Base-by-base conservation (phyloP, 2,113 vertebrate genomes). In the Eulemur rufifrons region DNA sequence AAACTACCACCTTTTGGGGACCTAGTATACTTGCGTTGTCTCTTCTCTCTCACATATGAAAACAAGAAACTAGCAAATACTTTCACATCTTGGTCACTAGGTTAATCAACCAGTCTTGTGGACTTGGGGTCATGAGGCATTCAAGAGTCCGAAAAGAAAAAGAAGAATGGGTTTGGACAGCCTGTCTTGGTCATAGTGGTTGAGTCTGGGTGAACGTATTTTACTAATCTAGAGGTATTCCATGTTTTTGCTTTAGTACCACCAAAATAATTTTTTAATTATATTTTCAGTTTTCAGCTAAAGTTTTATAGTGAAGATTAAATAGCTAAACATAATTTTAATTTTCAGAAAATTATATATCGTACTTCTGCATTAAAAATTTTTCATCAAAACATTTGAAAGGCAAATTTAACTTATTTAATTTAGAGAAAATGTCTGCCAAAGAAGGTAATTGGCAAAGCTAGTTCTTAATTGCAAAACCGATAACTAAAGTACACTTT, bases 331-430 rank as follows among this genome's bases (percentile, higher is more conserved):
- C 13, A 90, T 64, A 29, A 81, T 45, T 74, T 9, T 52, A 86
- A 63, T 64, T 85, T 63, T 45, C 39, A 77, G 52, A 1, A 90
- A 88, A 63, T 68, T 42, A n/a, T 39, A 29, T 61, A 47, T 81
- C 82, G 47, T 14, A 50, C 69, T 74, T 89, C 11, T n/a, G 6
- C 83, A 76, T 78, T 78, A 87, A 93, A 21, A 42, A 52, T 84
- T 87, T 84, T 76, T 95, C 37, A 91, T 73, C n/a, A 61, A 94
- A 84, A 39, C 56, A 66, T 85, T 47, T 95, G 56, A 29, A 47
- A 7, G 12, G 34, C 39, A 74, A 61, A 78, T 88, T 88, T 85
- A 92, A 80, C 32, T 32, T 88, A 68, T n/a, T 80, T 68, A 86
- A 29, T 89, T 93, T 90, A 93, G 42, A 73, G 37, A 92, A 66